Conservation (phyloP, 2,888 invertebrate species). For the Cyrtodaria siliqua region DNA sequence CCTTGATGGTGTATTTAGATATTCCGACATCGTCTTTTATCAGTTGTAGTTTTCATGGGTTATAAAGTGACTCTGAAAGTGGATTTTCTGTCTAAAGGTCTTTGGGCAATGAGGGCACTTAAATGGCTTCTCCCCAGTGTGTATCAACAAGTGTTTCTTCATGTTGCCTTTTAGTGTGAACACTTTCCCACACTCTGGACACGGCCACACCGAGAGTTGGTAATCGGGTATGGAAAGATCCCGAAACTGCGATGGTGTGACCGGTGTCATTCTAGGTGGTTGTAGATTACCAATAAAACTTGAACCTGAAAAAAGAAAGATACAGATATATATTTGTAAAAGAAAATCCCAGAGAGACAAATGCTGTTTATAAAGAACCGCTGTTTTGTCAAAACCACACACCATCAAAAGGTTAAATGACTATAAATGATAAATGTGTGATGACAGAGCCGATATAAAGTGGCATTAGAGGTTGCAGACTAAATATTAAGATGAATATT, state of each 20-base stretch:
- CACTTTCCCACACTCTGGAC: conserved; percentile 12
- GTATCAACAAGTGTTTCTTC: conserved; percentile 24
- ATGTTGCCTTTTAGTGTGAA: conserved; percentile 36
- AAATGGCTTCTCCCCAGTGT: conserved; percentile 17
- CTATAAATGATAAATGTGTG: no score
- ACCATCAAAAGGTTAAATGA: no score
- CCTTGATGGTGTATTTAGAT: no score
- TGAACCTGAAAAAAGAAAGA: no score
- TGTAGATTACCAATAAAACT: no score
- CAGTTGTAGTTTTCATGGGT: background rate
- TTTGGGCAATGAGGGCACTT: conserved; percentile 21
- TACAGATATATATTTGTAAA: no score
- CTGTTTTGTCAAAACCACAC: no score
- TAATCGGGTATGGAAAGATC: background rate
- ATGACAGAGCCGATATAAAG: no score
- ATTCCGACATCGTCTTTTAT: no score
- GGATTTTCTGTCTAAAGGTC: conserved; percentile 20
- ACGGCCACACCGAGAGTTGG: conserved; percentile 1
- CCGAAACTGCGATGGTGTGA: background rate
- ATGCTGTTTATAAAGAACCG: no score
- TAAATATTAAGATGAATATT: no score
- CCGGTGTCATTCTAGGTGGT: background rate
- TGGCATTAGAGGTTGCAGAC: no score
- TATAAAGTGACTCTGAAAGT: conserved; percentile 11
- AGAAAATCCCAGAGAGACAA: background rate